Evolutionary conservation across 2,113 vertebrate species (phyloP).

Genomic region (Cynocephalus volans): DNA sequence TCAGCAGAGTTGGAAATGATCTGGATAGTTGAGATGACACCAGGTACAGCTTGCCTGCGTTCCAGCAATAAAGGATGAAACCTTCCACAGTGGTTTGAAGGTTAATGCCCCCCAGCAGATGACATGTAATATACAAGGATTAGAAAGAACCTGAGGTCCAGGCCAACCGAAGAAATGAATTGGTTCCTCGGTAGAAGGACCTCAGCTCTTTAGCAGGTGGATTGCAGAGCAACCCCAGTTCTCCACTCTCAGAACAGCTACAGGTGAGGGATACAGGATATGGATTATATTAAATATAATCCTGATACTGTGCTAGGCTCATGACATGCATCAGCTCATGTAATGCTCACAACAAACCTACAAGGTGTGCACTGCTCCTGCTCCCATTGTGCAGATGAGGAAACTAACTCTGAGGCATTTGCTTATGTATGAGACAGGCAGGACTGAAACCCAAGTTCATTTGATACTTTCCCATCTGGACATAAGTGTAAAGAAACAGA

Average conservation of each 20-base stretch:
- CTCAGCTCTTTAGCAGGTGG: neutral
- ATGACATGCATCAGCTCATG: neutral
- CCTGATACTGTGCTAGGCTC: neutral
- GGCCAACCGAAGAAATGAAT: neutral
- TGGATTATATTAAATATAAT: neutral
- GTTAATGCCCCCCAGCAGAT: neutral
- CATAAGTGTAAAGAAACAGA: neutral
- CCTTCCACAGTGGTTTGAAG: neutral
- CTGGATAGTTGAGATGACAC: neutral
- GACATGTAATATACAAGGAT: neutral
- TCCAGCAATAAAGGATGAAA: neutral
- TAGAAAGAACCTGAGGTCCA: neutral
- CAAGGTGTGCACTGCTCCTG: neutral
- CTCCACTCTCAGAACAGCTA: neutral
- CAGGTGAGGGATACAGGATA: neutral
- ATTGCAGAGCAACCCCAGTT: neutral
- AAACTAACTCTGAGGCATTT: neutral
- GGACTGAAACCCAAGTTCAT: neutral
- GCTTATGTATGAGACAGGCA: neutral
- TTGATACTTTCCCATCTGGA: neutral
- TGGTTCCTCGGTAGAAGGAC: neutral
- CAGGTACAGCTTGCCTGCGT: neutral
- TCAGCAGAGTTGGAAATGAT: neutral
- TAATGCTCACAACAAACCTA: neutral
- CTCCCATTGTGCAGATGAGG: neutral